These are phyloP conservation scores for Pseudococcus jackbeardsleyi DNA, from an alignment of 2,888 invertebrate genomes.

Conservation along the genomic window DNA sequence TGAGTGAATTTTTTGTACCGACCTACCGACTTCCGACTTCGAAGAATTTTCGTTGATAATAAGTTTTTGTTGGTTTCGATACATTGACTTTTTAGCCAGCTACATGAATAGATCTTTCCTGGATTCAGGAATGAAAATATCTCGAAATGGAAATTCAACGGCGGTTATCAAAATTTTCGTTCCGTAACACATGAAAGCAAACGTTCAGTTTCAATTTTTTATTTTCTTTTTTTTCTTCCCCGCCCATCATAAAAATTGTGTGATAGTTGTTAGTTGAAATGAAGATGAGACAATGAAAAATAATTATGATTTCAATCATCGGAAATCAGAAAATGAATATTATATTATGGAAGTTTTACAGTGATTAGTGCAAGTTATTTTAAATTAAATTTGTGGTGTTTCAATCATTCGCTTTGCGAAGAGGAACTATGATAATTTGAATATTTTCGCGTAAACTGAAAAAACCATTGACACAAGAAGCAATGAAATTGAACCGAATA, in stretches of 20 bases:
- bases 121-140: background rate
- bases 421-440: too few species aligned
- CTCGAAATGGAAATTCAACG: too few species aligned
- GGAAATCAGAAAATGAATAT: background rate
- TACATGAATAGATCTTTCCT: background rate
- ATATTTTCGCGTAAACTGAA: too few species aligned
- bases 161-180: background rate
- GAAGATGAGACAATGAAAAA: too few species aligned
- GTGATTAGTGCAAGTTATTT: too few species aligned
- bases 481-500: background rate
- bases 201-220: background rate
- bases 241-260: too few species aligned
- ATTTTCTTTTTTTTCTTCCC: background rate
- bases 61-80: background rate
- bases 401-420: too few species aligned
- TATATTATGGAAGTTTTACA: background rate
- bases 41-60: background rate
- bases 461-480: too few species aligned
- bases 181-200: background rate
- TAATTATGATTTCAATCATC: background rate
- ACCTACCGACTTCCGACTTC: background rate
- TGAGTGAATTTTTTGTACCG: background rate
- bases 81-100: too few species aligned
- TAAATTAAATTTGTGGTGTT: too few species aligned
- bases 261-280: too few species aligned